Evolutionary conservation across 2,797 vertebrate genomes (phyloP), one percentile per base, ranked within the genome.

Genomic region (Sarcoramphus papa): DNA sequence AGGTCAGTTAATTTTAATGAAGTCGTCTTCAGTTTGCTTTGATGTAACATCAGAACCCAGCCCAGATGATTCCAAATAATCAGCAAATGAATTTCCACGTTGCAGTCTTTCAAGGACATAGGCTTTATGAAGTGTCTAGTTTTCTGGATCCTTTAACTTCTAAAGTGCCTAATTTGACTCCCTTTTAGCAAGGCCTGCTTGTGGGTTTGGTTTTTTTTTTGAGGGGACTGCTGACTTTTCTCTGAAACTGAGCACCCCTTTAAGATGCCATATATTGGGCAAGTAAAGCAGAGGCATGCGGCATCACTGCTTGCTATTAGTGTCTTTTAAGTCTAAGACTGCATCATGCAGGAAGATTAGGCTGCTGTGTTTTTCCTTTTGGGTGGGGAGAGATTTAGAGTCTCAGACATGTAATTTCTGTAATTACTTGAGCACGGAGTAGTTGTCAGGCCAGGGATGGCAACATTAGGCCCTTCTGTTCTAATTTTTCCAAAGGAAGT

Each of bases 1-100:
- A 83, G 78, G 75, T 88, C 92, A 87, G 91, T 83, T 96, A 43
- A 72, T 79, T 94, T 93, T 76, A 92, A 88, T 92, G 54, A 90
- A 92, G 57, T 86, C 4, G 2, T 84, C 76, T 88, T 83, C 59
- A 60, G 0, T 88, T 83, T 92, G 37, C 87, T 91, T 95, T 94
- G 86, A 87, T 92, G 80, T 80, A 64, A 23, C 31, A 63, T 79
- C 86, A 92, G 89, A 93, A 91, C 72, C 23, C 68, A 83, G 62
- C 41, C 81, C 57, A 89, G 68, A 69, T 85, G 75, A 90, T 76
- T 93, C 70, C 51, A 69, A 31, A 72, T n/a, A 28, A 79, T 65
- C 75, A 80, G 48, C 85, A 93, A 75, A 81, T 74, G 41, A 59
- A 73, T 92, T 94, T 88, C 88, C 60, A 92, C 72, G 20, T 12